These are phyloP conservation scores for Allolobophora icterica DNA, from an alignment of 2,888 invertebrate species.

Conservation along the genomic window DNA sequence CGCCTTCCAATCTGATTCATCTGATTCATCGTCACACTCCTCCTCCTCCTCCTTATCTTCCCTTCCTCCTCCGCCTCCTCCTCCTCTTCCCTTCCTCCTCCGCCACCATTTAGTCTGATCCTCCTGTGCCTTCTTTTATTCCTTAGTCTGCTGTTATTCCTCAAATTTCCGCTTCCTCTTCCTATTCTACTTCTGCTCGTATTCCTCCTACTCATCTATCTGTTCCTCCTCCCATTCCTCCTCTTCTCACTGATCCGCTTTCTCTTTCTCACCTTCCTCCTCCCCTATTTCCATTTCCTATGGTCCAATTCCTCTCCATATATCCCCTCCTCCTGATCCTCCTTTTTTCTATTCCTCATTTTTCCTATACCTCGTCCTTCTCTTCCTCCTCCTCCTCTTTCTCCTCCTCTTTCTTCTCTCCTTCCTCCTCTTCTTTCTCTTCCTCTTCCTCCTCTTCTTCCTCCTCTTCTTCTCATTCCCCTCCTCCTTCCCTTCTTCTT, in stretches of 20 bases:
- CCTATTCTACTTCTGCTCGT: conserved; percentile 25
- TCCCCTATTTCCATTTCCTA: background rate
- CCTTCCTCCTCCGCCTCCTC: background rate
- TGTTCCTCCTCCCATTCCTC: background rate
- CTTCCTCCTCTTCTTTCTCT: background rate
- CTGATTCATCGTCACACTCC: too few species aligned
- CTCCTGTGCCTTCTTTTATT: conserved; percentile 6
- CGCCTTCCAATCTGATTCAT: too few species aligned
- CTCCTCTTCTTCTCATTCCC: background rate
- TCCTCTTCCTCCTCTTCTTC: background rate
- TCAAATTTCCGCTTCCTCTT: conserved; percentile 19
- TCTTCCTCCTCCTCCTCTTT: background rate
- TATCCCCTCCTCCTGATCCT: background rate
- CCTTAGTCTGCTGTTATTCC: background rate
- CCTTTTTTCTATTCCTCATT: background rate
- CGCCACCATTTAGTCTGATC: background rate
- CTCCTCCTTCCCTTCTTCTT: background rate
- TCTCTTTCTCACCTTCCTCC: background rate
- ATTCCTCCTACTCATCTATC: background rate
- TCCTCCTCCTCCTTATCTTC: background rate
- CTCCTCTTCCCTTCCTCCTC: background rate
- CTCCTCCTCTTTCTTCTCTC: background rate
- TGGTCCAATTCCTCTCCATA: background rate
- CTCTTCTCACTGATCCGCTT: background rate
- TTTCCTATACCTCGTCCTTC: background rate